Evolutionary conservation across 2,113 vertebrate species (phyloP).

Genomic region (Amia ocellicauda): DNA sequence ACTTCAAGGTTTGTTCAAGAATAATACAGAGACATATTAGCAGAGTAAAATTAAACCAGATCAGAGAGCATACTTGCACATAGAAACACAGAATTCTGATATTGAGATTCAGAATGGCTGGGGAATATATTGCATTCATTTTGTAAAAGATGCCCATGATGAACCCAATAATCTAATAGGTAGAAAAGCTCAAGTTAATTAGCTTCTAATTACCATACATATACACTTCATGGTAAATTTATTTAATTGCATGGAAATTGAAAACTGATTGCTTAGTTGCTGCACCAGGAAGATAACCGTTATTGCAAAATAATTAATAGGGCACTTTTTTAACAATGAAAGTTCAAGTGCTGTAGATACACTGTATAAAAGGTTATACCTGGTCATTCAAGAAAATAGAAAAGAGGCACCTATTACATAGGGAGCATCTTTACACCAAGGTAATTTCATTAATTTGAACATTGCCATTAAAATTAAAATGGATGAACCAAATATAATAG

Average conservation of each 20-base stretch:
- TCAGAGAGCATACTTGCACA: neutral
- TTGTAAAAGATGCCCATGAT: slow-evolving; percentile 11
- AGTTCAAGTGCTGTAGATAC: too few relatives aligned
- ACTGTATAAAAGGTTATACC: neutral
- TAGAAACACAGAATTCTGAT: too few relatives aligned
- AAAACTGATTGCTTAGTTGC: neutral
- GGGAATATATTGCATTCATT: neutral
- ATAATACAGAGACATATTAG: too few relatives aligned
- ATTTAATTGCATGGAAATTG: neutral
- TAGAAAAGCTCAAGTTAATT: neutral
- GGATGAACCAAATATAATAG: too few relatives aligned
- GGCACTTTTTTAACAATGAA: too few relatives aligned
- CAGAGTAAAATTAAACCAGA: slow-evolving; percentile 21
- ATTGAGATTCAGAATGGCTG: neutral
- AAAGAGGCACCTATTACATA: neutral
- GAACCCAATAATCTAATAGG: slow-evolving; percentile 4
- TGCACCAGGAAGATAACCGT: neutral
- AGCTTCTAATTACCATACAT: neutral
- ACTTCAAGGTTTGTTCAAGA: too few relatives aligned
- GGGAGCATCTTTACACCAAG: too few relatives aligned
- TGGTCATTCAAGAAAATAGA: neutral
- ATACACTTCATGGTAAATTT: slow-evolving; percentile 4
- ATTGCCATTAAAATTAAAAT: too few relatives aligned
- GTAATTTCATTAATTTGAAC: too few relatives aligned
- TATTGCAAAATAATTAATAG: neutral